A percentile compares a stretch with the other conserved stretches of the same genome.
Evolutionary conservation across 1,140 invertebrate species (phyloP).

Genomic region (Hermatobates lingyangjiaoensis): DNA sequence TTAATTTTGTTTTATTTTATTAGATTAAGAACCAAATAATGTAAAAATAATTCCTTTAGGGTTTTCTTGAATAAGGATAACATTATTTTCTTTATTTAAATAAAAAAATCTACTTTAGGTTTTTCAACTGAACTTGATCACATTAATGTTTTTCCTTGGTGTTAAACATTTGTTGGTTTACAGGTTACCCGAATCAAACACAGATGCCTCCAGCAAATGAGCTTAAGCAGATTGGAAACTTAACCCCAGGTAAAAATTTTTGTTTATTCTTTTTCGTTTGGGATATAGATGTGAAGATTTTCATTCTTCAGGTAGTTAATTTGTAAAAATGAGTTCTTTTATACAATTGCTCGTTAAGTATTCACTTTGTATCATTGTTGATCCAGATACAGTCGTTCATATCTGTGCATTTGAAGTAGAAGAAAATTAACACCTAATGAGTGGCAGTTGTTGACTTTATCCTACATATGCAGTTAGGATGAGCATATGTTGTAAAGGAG

Average conservation of each 20-base stretch:
- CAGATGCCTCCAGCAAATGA: slow-evolving; percentile 44
- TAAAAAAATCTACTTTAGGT: no score
- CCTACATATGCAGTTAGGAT: no score
- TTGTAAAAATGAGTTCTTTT: background rate
- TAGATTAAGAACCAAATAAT: no score
- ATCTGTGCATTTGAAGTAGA: background rate
- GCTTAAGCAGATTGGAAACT: slow-evolving; percentile 65
- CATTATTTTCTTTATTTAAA: no score
- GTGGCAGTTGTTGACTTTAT: background rate
- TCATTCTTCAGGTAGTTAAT: background rate
- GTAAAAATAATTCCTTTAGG: no score
- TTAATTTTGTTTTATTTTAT: no score
- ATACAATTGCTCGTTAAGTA: background rate
- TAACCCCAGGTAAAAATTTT: slow-evolving; percentile 54
- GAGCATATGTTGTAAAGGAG: no score
- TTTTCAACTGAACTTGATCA: no score
- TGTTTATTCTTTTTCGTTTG: background rate
- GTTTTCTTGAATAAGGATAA: no score
- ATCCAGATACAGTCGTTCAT: background rate
- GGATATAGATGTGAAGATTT: background rate
- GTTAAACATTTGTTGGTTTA: slow-evolving; percentile 8
- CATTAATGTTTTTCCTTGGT: no score
- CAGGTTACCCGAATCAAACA: slow-evolving; percentile 6
- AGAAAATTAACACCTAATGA: background rate
- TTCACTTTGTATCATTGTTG: background rate